Evolutionary conservation across 2,113 vertebrate genomes (phyloP).

Genomic region (Xiphophorus maculatus): DNA sequence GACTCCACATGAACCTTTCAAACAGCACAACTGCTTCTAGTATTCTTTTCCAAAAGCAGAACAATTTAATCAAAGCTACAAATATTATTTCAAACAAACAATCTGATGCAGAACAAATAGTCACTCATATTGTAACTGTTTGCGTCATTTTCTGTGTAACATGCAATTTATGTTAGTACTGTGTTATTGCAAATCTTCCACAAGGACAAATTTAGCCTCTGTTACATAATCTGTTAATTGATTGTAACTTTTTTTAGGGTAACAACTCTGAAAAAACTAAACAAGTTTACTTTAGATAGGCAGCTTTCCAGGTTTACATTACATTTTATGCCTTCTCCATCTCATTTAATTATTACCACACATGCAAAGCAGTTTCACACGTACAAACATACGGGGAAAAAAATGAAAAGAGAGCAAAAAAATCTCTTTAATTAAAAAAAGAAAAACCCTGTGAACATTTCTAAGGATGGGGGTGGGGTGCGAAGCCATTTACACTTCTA

Average conservation of each 20-base stretch:
- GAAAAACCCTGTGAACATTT: conserved; percentile 55
- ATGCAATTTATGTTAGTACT: background rate
- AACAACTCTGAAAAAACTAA: background rate
- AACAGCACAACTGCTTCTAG: background rate
- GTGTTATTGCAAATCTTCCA: background rate
- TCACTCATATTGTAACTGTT: background rate
- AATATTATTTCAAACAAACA: background rate
- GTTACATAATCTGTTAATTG: background rate
- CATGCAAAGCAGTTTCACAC: conserved; percentile 29
- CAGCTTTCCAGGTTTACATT: background rate
- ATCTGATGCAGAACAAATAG: background rate
- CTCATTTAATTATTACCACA: conserved; percentile 27
- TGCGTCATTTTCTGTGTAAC: background rate
- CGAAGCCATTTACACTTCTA: conserved; percentile 74
- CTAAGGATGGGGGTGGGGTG: conserved; percentile 67
- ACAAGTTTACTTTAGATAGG: background rate
- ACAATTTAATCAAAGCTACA: background rate
- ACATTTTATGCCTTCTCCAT: background rate
- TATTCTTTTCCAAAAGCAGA: conserved; percentile 4
- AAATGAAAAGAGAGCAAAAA: conserved; percentile 4
- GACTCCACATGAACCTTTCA: background rate
- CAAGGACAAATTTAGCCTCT: background rate
- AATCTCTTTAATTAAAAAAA: conserved; percentile 4
- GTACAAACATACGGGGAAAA: conserved; percentile 14
- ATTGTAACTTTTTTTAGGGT: background rate